Base-by-base conservation (phyloP, 2,888 invertebrate genomes). In the Leptinotarsa rubiginosa region DNA sequence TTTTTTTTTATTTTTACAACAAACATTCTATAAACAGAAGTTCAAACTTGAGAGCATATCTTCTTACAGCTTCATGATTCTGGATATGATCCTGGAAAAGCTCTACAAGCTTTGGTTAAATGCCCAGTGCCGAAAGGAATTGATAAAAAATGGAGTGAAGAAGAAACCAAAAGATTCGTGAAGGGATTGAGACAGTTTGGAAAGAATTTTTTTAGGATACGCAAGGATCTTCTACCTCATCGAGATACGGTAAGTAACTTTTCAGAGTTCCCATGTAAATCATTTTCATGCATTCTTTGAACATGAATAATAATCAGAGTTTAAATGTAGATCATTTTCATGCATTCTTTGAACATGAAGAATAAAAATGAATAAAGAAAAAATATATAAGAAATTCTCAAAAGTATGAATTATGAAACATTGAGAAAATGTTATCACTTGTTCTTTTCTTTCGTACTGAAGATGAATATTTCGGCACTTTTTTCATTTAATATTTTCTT, bases 101-200 rank as follows among this genome's bases (percentile, higher is more conserved):
- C 99, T 70, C 90, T 99, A 72, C 97, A 98, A 90, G 97, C 97
- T 75, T 91, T 99, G 82, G 97, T 98, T 80, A 98, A 98, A 89
- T 97, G 97, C 89, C 98, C 98, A 77, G 97, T 97, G 78, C 97
- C 98, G 1, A 96, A 97, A 91, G 96, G 97, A 85, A 96, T 98
- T 83, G 97, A 98, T 86, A 97, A 98, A 88, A 98, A 98, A 89
- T 98, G 98, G 98, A 94, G 96, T 76, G 98, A 98, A 88, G 98
- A 99, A 87, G 98, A 98, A 90, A 95, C 95, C 88, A 99, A 99
- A 91, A 92, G 97, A 83, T 99, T 99, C 90, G 97, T 98, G 78
- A 99, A 99, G 90, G 99, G 99, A 82, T 92, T 99, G 83, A 92
- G 98, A 80, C 97, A 97, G 88, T 97, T 97, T 90, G 99, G 99